These are phyloP conservation scores for Miichthys miiuy DNA, from an alignment of 2,797 vertebrate genomes.

Conservation along the genomic window DNA sequence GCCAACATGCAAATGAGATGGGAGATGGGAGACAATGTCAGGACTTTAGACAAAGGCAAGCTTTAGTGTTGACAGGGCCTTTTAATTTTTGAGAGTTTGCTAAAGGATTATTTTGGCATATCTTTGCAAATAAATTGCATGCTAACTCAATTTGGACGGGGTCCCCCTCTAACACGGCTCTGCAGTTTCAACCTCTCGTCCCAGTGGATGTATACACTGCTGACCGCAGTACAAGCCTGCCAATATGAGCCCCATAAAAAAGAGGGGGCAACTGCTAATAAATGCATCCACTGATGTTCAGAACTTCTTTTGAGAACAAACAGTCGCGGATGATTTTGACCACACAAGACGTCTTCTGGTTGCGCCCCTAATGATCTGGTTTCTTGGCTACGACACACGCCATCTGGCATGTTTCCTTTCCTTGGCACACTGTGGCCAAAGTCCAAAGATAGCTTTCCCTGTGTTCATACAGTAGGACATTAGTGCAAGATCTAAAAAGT, in stretches of 20 bases:
- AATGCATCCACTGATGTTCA: slow-evolving; percentile 1
- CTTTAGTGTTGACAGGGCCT: background rate
- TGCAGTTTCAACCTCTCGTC: background rate
- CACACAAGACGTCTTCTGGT: background rate
- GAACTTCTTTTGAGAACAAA: background rate
- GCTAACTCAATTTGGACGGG: background rate
- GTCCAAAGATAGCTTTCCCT: background rate
- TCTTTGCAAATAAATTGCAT: background rate
- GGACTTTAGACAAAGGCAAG: slow-evolving; percentile 17
- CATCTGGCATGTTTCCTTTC: background rate
- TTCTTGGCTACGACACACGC: background rate
- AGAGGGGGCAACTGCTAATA: background rate
- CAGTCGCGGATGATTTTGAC: background rate
- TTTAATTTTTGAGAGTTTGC: slow-evolving; percentile 21
- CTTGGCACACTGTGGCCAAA: background rate
- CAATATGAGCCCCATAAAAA: background rate
- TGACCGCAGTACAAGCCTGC: background rate
- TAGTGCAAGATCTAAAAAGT: background rate
- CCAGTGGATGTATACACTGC: background rate
- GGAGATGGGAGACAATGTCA: slow-evolving; percentile 31
- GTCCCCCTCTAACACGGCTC: background rate
- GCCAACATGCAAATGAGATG: slow-evolving; percentile 62
- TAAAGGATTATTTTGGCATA: background rate
- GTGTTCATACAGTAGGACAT: background rate
- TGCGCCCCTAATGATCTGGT: background rate